phyloP scores from a whole-genome alignment of 2,797 vertebrate genomes.

The Loriculus beryllinus region DNA sequence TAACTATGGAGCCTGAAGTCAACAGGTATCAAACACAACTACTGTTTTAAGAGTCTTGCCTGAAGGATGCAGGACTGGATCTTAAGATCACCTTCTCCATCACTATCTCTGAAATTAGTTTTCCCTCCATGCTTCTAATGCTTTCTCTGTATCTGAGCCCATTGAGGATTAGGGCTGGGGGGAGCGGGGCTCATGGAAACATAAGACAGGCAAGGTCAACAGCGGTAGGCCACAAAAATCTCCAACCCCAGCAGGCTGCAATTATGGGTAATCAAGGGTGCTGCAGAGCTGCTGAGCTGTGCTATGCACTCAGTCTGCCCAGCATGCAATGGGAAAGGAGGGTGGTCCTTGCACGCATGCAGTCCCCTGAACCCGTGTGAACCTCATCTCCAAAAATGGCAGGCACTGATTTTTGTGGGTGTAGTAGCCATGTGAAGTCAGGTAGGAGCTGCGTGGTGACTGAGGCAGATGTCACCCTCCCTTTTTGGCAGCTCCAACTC shows the following conservation, averaged over 20 bases:
- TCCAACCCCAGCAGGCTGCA: background rate
- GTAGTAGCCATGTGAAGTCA: background rate
- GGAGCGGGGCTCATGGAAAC: background rate
- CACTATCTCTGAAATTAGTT: background rate
- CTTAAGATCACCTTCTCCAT: background rate
- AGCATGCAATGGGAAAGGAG: background rate
- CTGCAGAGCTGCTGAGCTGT: constrained; percentile 48
- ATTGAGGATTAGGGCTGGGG: background rate
- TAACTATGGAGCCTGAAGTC: background rate
- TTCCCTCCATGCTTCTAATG: background rate
- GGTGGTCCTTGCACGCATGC: background rate
- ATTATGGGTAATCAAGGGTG: background rate
- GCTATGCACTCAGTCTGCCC: background rate
- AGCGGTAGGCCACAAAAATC: constrained; percentile 29
- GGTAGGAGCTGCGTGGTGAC: background rate
- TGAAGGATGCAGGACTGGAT: background rate
- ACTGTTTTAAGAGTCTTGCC: background rate
- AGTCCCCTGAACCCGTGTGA: background rate
- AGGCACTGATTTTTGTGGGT: background rate
- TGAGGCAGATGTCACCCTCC: background rate
- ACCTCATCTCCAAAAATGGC: background rate
- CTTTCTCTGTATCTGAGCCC: background rate
- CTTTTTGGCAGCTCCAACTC: background rate
- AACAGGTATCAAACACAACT: background rate
- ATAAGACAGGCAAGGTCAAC: background rate